Evolutionary conservation across 2,113 vertebrate genomes (phyloP).

Genomic region (Bolborhynchus lineola): DNA sequence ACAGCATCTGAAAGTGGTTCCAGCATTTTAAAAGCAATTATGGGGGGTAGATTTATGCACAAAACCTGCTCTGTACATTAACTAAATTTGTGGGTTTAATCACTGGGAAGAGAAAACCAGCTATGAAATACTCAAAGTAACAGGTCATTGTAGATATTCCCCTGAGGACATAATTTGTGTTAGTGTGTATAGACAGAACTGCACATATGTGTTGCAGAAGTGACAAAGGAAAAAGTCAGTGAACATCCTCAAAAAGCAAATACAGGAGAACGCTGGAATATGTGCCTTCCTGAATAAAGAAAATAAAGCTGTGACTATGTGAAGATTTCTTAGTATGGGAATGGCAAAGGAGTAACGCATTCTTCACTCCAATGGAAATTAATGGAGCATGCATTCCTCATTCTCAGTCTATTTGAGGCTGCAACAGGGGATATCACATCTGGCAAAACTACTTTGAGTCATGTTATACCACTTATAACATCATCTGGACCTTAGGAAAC

Average conservation of each 20-base stretch:
- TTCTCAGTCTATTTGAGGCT: slow-evolving; percentile 55
- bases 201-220: neutral
- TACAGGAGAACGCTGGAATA: neutral
- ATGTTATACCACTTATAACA: slow-evolving; percentile 41
- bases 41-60: slow-evolving; percentile 47
- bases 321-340: slow-evolving; percentile 27
- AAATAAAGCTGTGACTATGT: slow-evolving; percentile 20
- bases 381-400: slow-evolving; percentile 39
- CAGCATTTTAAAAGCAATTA: slow-evolving; percentile 71
- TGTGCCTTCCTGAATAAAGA: slow-evolving; percentile 27
- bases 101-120: slow-evolving; percentile 51
- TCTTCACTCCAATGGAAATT: slow-evolving; percentile 57
- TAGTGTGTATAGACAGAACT: neutral
- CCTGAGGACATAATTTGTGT: neutral
- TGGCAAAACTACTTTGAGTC: slow-evolving; percentile 64
- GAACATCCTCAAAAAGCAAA: slow-evolving; percentile 51
- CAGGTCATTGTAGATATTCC: slow-evolving; percentile 24
- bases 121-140: slow-evolving; percentile 19
- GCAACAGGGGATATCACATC: slow-evolving; percentile 54
- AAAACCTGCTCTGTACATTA: slow-evolving; percentile 66
- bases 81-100: slow-evolving; percentile 69
- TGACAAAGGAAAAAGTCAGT: slow-evolving; percentile 20
- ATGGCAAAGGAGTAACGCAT: slow-evolving; percentile 34
- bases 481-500: slow-evolving; percentile 50
- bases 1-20: slow-evolving; percentile 48